Base-by-base conservation (phyloP, 2,888 invertebrate species). In the Drosophila suboccidentalis region DNA sequence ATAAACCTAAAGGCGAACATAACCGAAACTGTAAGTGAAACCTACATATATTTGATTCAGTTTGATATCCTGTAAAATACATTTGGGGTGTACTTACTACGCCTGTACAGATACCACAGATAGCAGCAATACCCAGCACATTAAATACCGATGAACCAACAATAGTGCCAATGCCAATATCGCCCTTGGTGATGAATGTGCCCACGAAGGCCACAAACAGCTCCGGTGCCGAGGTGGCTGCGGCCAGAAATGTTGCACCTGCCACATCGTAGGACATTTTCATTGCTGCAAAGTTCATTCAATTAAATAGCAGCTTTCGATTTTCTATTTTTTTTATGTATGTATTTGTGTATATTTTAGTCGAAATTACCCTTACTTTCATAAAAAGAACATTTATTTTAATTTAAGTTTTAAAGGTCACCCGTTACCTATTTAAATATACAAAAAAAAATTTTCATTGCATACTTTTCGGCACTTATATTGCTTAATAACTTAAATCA, bases 191-290 rank as follows among this genome's bases (percentile, higher is more conserved):
- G 84, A 96, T 95, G 91, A 96, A 96, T 11, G 96, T 96, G 11
- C 96, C 97, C 81, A 97, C 96, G 69, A 96, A 95, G 90, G 96
- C 96, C 43, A 97, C 96, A 93, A 97, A 97, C 17, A 97, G 93
- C 92, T 97, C 97, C 1, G 98, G 97, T 3, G 97, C 96, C 26
- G 97, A 97, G 2, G 97, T 97, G n/a, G 97, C 97, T 4, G 97
- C 95, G 6, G 97, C 97, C 97, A 98, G 97, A 90, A 98, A 97
- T 0, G 97, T 98, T 26, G 97, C 97, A 2, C 97, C 97, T 1
- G 97, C 97, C 59, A 98, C 97, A 92, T 98, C 97, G 85, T 95
- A 95, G 6, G 96, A 95, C 95, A 96, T 95, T 81, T 95, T 95
- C 69, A 96, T 90, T 47, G 95, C 96, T 96, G 92, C 29, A 46